Evolutionary conservation across 2,888 invertebrate species (phyloP).

Genomic region (Eretmocerus hayati): DNA sequence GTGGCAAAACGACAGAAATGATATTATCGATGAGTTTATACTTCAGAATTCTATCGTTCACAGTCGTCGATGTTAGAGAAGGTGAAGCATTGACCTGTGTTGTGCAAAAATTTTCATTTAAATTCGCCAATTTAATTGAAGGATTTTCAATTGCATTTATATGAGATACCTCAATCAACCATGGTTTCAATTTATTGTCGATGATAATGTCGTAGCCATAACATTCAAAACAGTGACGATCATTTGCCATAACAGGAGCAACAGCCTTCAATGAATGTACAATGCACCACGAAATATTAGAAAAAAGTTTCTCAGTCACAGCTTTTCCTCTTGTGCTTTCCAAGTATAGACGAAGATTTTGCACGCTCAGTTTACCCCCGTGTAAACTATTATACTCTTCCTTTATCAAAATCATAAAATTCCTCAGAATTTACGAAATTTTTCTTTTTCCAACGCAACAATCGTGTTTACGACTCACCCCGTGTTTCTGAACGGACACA

Average conservation of each 20-base stretch:
- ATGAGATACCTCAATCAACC: conserved; percentile 37
- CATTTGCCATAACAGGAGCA: conserved; percentile 86
- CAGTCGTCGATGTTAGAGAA: conserved; percentile 87
- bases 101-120: neutral
- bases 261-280: conserved; percentile 91
- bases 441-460: no score
- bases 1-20: conserved; percentile 80
- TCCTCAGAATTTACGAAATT: no score
- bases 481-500: conserved; percentile 96
- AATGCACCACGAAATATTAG: conserved; percentile 82
- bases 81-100: conserved; percentile 87
- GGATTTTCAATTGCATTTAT: no score
- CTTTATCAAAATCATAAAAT: no score
- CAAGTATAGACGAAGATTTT: conserved; percentile 81
- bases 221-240: conserved; percentile 87
- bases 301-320: conserved; percentile 81
- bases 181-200: conserved; percentile 88
- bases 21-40: conserved; percentile 91
- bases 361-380: conserved; percentile 90
- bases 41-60: conserved; percentile 88
- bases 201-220: conserved; percentile 97
- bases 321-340: conserved; percentile 85
- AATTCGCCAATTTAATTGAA: neutral
- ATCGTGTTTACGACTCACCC: no score
- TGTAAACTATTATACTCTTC: conserved; percentile 90